Conservation (phyloP, 2,888 invertebrate genomes). For the Cryptops parisi region DNA sequence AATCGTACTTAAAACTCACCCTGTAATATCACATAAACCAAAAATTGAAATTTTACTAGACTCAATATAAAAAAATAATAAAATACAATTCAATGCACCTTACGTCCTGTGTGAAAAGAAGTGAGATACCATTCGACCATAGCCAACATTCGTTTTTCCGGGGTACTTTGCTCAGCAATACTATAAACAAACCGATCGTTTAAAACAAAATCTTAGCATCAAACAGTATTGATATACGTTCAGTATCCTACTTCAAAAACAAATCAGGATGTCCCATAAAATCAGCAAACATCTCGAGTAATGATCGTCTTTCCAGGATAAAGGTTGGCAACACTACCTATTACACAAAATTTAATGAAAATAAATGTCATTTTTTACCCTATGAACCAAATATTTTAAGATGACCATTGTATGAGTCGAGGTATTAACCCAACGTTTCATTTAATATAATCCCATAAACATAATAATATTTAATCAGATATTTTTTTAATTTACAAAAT, state of each 20-base stretch:
- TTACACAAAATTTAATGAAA: not conserved
- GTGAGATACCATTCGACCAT: constrained; percentile 39
- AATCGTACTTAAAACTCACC: too few species aligned
- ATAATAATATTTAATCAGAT: too few species aligned
- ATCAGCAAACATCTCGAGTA: constrained; percentile 39
- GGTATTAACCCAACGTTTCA: too few species aligned
- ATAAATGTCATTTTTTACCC: not conserved
- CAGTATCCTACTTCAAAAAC: constrained; percentile 29
- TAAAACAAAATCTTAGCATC: not conserved
- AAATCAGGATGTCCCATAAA: constrained; percentile 36
- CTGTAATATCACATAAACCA: too few species aligned
- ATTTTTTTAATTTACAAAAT: too few species aligned
- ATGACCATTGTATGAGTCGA: too few species aligned
- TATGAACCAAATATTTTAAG: not conserved
- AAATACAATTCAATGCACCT: constrained; percentile 20
- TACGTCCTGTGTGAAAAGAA: constrained; percentile 34
- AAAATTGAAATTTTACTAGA: too few species aligned
- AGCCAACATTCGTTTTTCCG: constrained; percentile 33
- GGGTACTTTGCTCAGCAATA: constrained; percentile 21
- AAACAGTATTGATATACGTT: not conserved
- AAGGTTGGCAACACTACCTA: constrained; percentile 37
- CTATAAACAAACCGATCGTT: constrained; percentile 14
- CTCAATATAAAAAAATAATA: not conserved
- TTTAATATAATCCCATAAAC: too few species aligned
- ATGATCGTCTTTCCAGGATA: constrained; percentile 35